Base-by-base conservation (phyloP, 2,113 vertebrate species). In the Caracal caracal region DNA sequence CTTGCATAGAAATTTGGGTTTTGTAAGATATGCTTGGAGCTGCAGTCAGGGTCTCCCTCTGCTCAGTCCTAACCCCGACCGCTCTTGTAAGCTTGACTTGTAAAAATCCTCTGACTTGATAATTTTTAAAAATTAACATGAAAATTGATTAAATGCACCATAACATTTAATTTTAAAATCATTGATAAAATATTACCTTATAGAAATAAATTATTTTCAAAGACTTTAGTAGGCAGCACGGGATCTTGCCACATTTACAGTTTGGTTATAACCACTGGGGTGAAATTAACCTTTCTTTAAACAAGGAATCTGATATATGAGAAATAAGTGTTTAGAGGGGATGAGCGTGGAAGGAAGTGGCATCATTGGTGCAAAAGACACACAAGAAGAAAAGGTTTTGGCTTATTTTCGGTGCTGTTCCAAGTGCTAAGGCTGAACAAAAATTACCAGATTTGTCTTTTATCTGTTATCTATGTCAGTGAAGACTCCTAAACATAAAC, bases 381-480 rank as follows among this genome's bases (percentile, higher is more conserved):
- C 10, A 15, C 70, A 86, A 71, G 47, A 79, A 51, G 73, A 49
- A 93, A 97, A 94, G 47, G 49, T 85, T 61, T 82, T 90, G 7
- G 24, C 53, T 73, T 90, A 49, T 80, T 61, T 97, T 94, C 87
- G 95, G 28, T 91, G 30, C 85, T 97, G 88, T 91, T 97, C 65
- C 94, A 96, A 97, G 92, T 94, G 82, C 97, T 97, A 88, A 83
- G 76, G 71, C 66, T 96, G 95, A 97, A 97, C 85, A 70, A 96
- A 95, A 93, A 90, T 94, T 93, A 94, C 85, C 73, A 43, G 76
- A 73, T 94, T 98, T 98, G 96, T 97, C 97, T 96, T 20, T 88
- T 97, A 90, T 81, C 93, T 97, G 56, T 85, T 66, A 95, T 94
- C 96, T 95, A 88, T 92, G 90, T 95, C 96, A 97, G 40, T 56